Evolutionary conservation across 2,113 vertebrate genomes (phyloP).

Genomic region (Podilymbus podiceps): DNA sequence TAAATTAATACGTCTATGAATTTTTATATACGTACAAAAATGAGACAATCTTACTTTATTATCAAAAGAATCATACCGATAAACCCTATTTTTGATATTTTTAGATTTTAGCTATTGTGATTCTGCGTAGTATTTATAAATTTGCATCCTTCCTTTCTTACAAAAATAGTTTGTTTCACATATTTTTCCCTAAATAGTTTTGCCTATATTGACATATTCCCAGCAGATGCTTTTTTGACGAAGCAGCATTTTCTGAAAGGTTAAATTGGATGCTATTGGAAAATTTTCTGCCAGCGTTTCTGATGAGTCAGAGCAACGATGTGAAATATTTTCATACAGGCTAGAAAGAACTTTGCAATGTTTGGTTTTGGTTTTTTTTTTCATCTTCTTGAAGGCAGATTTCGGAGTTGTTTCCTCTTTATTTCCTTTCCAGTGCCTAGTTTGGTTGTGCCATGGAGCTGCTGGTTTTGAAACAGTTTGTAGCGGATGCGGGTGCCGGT

Average conservation of each 20-base stretch:
- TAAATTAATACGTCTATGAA: not conserved
- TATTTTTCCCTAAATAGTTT: not conserved
- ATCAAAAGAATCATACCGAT: no score
- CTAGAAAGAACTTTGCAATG: not conserved
- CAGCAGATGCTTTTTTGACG: constrained; percentile 10
- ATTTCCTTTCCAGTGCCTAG: not conserved
- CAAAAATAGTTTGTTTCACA: not conserved
- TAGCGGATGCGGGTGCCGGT: not conserved
- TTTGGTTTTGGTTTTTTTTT: not conserved
- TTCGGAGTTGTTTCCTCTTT: not conserved
- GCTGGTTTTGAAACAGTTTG: not conserved
- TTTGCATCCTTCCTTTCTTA: not conserved
- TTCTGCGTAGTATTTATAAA: not conserved
- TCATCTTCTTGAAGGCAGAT: not conserved
- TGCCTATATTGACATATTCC: not conserved
- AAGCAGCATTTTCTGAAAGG: not conserved
- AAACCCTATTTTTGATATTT: not conserved
- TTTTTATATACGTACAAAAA: not conserved
- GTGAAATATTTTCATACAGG: not conserved
- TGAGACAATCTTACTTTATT: not conserved
- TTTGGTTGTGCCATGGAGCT: not conserved
- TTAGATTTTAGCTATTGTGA: not conserved
- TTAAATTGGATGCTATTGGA: constrained; percentile 13
- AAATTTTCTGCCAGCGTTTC: not conserved
- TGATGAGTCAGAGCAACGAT: constrained; percentile 31